Percentiles rank a stretch among this genome's conserved stretches.
Evolutionary conservation across 1,140 invertebrate species (phyloP).

Genomic region (Hylaeus volcanicus): DNA sequence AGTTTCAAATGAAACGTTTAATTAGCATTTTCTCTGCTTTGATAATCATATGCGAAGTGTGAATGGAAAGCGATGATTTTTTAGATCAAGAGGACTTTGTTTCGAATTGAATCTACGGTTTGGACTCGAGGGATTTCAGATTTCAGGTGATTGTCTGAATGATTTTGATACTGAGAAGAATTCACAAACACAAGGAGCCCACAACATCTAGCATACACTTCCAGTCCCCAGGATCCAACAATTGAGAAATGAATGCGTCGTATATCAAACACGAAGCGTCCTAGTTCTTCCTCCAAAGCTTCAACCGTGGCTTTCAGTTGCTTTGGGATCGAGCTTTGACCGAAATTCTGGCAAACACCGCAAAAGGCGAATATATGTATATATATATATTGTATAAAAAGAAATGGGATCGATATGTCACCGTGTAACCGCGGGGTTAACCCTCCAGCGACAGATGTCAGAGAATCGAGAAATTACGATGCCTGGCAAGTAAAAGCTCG

Average conservation of each 20-base stretch:
- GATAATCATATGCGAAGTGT: no score
- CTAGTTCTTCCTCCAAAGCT: neutral
- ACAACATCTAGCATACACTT: no score
- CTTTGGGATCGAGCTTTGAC: neutral
- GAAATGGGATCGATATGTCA: conserved; percentile 27
- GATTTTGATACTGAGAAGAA: no score
- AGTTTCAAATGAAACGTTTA: neutral
- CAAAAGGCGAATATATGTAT: no score
- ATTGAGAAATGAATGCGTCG: neutral
- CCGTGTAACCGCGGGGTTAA: conserved; percentile 10
- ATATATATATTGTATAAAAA: conserved; percentile 4
- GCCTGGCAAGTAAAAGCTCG: conserved; percentile 36
- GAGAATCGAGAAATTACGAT: conserved; percentile 54
- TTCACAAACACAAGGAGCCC: no score
- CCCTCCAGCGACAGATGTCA: conserved; percentile 27
- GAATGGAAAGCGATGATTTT: no score
- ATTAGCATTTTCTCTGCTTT: no score
- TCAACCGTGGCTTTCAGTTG: neutral
- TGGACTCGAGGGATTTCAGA: no score
- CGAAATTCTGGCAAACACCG: conserved; percentile 27
- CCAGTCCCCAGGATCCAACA: neutral
- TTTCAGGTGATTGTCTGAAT: no score
- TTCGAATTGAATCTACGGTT: no score
- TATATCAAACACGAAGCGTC: neutral
- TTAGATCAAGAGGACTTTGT: no score